Base-by-base conservation (phyloP, 2,113 vertebrate species). In the Centropus unirufus region DNA sequence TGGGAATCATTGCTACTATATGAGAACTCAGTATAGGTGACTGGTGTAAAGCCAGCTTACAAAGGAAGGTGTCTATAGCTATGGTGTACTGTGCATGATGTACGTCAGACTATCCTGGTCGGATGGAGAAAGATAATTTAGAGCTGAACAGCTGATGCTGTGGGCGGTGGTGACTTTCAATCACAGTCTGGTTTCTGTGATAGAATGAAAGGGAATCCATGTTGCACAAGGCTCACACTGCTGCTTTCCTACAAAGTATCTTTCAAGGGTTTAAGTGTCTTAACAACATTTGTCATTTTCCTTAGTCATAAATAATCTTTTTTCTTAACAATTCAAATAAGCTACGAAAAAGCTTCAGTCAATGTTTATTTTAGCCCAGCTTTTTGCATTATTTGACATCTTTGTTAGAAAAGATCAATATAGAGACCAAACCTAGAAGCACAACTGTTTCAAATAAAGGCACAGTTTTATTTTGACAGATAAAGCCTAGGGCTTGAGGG, bases 81-180 rank as follows among this genome's bases (percentile, higher is more conserved):
- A 32, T 1, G 1, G 18, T 42, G 20, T 49, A 34, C 14, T 34
- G 16, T 19, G 14, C 30, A 27, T 11, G 8, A 7, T 30, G 5
- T 46, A 39, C 0, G 1, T 22, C 34, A 64, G 62, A 72, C 30
- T 16, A 58, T 16, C 23, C 58, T 24, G 20, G 39, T 29, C 46
- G 23, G 75, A 32, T 0, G 0, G 21, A 61, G 13, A 6, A 42
- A 26, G 17, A 26, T 40, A n/a, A 57, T 22, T 51, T 52, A 55
- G 8, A 69, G 54, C 42, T 26, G 40, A 49, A 55, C 32, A 72
- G 19, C 34, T 42, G 40, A 49, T 40, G 7, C 26, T 78, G 46
- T 72, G 20, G 15, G 26, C 14, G 26, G 32, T 12, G 5, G 11
- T 6, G 15, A 44, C 66, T 32, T 83, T 32, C 55, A 62, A 27